These are phyloP conservation scores for Polymixis lichenea DNA, from an alignment of 2,888 invertebrate genomes.

Conservation along the genomic window DNA sequence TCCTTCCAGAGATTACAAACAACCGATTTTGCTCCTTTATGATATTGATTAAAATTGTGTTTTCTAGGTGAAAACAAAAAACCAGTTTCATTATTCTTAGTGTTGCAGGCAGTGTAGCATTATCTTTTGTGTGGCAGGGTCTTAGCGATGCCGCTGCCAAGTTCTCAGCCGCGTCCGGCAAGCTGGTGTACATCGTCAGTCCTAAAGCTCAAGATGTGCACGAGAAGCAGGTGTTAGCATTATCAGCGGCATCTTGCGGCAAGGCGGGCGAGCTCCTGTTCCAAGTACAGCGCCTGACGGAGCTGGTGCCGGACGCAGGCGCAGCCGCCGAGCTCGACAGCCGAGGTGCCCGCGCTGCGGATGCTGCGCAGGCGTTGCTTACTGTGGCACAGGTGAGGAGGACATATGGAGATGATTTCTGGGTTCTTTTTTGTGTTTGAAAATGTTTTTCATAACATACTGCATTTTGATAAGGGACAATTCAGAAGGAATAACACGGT, in stretches of 20 bases:
- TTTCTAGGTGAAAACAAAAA: neutral
- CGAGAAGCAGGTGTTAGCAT: slow-evolving; percentile 67
- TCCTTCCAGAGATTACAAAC: too few relatives aligned
- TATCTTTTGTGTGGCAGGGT: slow-evolving; percentile 27
- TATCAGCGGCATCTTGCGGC: slow-evolving; percentile 69
- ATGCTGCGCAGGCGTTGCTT: slow-evolving; percentile 69
- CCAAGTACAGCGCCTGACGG: slow-evolving; percentile 69
- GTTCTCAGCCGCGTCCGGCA: slow-evolving; percentile 69
- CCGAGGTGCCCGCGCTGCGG: slow-evolving; percentile 64
- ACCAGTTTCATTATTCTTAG: neutral
- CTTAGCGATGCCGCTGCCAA: slow-evolving; percentile 66
- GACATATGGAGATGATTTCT: too few relatives aligned
- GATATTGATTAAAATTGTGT: neutral
- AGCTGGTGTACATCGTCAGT: slow-evolving; percentile 66
- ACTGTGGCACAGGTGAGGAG: slow-evolving; percentile 60
- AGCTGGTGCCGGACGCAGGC: slow-evolving; percentile 50
- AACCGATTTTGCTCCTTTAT: too few relatives aligned
- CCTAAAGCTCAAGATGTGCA: slow-evolving; percentile 64
- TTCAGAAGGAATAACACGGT: too few relatives aligned
- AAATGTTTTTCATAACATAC: too few relatives aligned
- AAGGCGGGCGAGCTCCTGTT: slow-evolving; percentile 70
- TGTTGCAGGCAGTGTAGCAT: neutral
- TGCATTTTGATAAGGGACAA: too few relatives aligned
- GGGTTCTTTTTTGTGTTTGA: too few relatives aligned
- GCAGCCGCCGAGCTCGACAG: slow-evolving; percentile 66